Evolutionary conservation across 2,888 invertebrate species (phyloP).

Genomic region (Oscheius sp.): DNA sequence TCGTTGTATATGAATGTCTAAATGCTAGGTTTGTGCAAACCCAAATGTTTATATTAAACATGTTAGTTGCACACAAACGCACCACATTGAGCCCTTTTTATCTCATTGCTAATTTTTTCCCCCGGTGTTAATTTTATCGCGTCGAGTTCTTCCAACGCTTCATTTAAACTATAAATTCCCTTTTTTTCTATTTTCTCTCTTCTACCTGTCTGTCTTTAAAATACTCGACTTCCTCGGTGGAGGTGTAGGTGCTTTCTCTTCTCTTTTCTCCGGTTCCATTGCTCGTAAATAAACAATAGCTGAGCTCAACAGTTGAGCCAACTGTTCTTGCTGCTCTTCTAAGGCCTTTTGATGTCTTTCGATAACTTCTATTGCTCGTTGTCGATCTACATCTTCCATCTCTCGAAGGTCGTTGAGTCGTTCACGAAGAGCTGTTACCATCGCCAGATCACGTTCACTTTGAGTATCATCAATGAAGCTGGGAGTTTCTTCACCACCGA

Average conservation of each 20-base stretch:
- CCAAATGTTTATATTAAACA: no score
- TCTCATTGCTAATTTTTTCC: slow-evolving; percentile 7
- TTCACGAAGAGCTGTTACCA: slow-evolving; percentile 47
- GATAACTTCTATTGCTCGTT: slow-evolving; percentile 54
- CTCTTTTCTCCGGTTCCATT: slow-evolving; percentile 29
- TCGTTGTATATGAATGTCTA: no score
- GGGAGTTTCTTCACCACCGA: no score
- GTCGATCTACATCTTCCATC: slow-evolving; percentile 53
- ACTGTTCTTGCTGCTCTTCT: slow-evolving; percentile 59
- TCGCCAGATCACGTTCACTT: slow-evolving; percentile 46
- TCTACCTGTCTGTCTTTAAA: slow-evolving; percentile 27
- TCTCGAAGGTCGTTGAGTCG: slow-evolving; percentile 41
- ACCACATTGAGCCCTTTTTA: slow-evolving; percentile 6
- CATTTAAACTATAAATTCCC: slow-evolving; percentile 35
- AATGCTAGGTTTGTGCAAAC: no score
- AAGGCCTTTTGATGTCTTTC: slow-evolving; percentile 58
- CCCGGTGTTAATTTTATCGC: slow-evolving; percentile 22
- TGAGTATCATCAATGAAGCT: slow-evolving; percentile 51
- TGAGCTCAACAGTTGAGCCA: slow-evolving; percentile 53
- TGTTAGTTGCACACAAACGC: no score
- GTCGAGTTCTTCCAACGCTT: slow-evolving; percentile 46
- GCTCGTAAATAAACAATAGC: slow-evolving; percentile 56
- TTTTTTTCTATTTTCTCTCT: not conserved
- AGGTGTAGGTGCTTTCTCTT: slow-evolving; percentile 9
- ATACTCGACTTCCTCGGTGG: slow-evolving; percentile 6